A percentile compares a stretch with the other conserved stretches of the same genome.
These are phyloP conservation scores for Lates japonicus DNA, from an alignment of 2,797 vertebrate genomes.

Conservation along the genomic window DNA sequence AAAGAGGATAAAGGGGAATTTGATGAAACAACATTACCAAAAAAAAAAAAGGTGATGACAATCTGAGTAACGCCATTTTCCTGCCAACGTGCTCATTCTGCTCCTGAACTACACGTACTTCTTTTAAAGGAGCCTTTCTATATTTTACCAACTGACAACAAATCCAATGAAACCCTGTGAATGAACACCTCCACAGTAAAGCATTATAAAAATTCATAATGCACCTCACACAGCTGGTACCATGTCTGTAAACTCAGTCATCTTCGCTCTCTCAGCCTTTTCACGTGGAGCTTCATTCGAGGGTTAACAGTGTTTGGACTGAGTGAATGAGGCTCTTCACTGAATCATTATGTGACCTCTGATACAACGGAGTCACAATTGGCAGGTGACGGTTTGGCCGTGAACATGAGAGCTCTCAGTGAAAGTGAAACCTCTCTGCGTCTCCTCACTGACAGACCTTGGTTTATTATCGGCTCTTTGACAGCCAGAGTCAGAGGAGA, in stretches of 20 bases:
- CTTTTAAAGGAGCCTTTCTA: neutral
- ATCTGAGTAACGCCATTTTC: neutral
- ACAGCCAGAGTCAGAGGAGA: slow-evolving; percentile 18
- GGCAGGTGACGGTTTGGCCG: slow-evolving; percentile 39
- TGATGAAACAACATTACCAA: slow-evolving; percentile 27
- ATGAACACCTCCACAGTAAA: neutral
- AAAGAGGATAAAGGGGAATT: slow-evolving; percentile 37
- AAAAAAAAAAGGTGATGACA: neutral
- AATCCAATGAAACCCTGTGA: neutral
- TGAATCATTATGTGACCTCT: slow-evolving; percentile 46
- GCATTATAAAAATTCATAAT: too few relatives aligned
- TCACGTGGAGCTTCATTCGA: slow-evolving; percentile 16
- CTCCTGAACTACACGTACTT: neutral
- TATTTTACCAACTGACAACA: neutral
- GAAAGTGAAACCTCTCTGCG: slow-evolving; percentile 47
- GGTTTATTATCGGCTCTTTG: slow-evolving; percentile 21
- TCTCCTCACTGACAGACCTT: slow-evolving; percentile 5
- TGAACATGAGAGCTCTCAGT: slow-evolving; percentile 43
- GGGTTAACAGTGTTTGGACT: slow-evolving; percentile 39
- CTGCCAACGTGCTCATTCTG: neutral
- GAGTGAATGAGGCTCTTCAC: slow-evolving; percentile 54
- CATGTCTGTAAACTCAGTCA: too few relatives aligned
- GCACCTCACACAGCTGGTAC: too few relatives aligned
- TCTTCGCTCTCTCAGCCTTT: slow-evolving; percentile 2
- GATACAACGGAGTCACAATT: slow-evolving; percentile 49